Percentiles rank a stretch among this genome's conserved stretches.
phyloP scores from a whole-genome alignment of 1,140 invertebrate genomes.

The Drosophila subobscura region DNA sequence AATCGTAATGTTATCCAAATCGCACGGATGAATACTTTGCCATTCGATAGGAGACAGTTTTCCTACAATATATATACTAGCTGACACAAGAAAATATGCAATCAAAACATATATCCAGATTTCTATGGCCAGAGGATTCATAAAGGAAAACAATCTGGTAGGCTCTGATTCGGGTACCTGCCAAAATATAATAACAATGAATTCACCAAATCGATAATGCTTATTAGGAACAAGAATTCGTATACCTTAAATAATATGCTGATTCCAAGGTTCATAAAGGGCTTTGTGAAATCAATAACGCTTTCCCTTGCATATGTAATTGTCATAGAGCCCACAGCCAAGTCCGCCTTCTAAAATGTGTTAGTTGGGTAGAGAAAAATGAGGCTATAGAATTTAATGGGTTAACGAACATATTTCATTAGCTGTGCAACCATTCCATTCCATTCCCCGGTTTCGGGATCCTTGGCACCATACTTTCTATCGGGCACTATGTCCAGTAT shows the following conservation, averaged over 20 bases:
- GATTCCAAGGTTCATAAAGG: slow-evolving; percentile 95
- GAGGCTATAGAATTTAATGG: background rate
- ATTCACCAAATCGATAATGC: background rate
- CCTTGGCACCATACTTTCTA: slow-evolving; percentile 96
- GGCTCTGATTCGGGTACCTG: slow-evolving; percentile 94
- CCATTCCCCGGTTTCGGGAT: slow-evolving; percentile 96
- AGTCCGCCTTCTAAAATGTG: slow-evolving; percentile 88
- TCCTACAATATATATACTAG: slow-evolving; percentile 97
- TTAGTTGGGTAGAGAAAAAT: slow-evolving; percentile 6
- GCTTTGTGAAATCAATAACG: slow-evolving; percentile 97
- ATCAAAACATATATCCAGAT: slow-evolving; percentile 97
- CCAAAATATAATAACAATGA: slow-evolving; percentile 1
- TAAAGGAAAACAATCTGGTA: slow-evolving; percentile 96
- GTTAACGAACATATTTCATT: slow-evolving; percentile 76
- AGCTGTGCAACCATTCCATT: slow-evolving; percentile 90
- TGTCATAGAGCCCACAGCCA: slow-evolving; percentile 96
- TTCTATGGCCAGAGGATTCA: slow-evolving; percentile 96
- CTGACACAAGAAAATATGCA: slow-evolving; percentile 94
- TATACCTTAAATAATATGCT: slow-evolving; percentile 93
- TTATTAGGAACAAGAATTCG: slow-evolving; percentile 1
- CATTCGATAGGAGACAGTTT: slow-evolving; percentile 98
- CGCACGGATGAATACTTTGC: slow-evolving; percentile 92
- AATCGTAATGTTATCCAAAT: slow-evolving; percentile 90
- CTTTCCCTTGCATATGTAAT: slow-evolving; percentile 96
- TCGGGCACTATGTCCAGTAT: slow-evolving; percentile 95